phyloP scores from a whole-genome alignment of 2,113 vertebrate species.

The Glaucomys volans region DNA sequence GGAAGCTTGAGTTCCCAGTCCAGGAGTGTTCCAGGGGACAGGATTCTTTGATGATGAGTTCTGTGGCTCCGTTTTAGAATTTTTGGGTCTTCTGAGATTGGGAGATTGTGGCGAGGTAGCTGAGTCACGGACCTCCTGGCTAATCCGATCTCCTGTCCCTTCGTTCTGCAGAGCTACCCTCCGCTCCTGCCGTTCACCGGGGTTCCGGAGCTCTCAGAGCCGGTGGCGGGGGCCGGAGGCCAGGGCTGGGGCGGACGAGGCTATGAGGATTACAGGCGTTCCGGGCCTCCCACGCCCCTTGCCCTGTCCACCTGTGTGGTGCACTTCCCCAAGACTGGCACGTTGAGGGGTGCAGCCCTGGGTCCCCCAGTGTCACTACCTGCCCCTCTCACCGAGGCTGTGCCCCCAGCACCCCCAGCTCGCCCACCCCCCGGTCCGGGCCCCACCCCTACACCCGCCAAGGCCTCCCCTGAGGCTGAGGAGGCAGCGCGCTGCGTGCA shows the following conservation, averaged over 20 bases:
- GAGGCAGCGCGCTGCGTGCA: conserved; percentile 91
- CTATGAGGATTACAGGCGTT: conserved; percentile 94
- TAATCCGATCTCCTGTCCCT: conserved; percentile 54
- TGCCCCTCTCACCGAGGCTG: conserved; percentile 55
- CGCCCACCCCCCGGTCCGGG: conserved; percentile 36
- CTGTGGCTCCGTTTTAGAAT: background rate
- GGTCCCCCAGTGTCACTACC: conserved; percentile 54
- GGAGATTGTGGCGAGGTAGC: background rate
- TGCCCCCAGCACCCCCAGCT: conserved; percentile 60
- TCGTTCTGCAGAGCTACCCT: conserved; percentile 83
- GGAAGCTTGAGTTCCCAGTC: background rate
- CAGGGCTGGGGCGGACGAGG: conserved; percentile 92
- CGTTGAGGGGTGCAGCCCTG: conserved; percentile 70
- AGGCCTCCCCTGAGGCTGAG: conserved; percentile 66
- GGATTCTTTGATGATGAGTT: background rate
- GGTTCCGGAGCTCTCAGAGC: conserved; percentile 89
- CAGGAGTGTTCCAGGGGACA: background rate
- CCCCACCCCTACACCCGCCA: conserved; percentile 49
- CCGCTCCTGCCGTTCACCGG: conserved; percentile 89
- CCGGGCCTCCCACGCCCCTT: conserved; percentile 83
- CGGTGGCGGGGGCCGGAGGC: conserved; percentile 88
- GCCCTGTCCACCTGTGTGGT: conserved; percentile 78
- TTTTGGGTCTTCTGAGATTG: background rate
- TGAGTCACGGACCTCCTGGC: background rate
- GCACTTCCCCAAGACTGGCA: conserved; percentile 73